Percentiles rank a stretch among this genome's conserved stretches.
Evolutionary conservation across 2,888 invertebrate genomes (phyloP).

Genomic region (Odontothrips loti): DNA sequence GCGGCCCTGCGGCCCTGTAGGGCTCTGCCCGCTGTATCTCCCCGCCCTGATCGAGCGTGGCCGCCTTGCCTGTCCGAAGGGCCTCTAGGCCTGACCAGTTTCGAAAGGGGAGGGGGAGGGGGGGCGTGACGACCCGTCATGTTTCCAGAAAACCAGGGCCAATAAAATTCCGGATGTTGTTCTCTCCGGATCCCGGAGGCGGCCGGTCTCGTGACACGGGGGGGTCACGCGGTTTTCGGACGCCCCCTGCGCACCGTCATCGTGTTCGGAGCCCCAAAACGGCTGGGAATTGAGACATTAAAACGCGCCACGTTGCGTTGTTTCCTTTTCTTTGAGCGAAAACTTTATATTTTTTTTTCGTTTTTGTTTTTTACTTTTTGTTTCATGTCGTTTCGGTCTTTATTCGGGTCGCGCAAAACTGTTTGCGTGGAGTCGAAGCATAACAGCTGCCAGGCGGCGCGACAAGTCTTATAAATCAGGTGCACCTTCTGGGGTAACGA

Average conservation of each 20-base stretch:
- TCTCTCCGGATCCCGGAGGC: background rate
- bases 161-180: background rate
- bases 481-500: slow-evolving; percentile 5
- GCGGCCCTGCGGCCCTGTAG: background rate
- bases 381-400: too few relatives aligned
- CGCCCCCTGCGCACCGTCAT: too few relatives aligned
- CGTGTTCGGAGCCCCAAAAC: too few relatives aligned
- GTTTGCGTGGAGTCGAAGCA: background rate
- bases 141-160: slow-evolving; percentile 6
- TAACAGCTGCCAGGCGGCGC: background rate
- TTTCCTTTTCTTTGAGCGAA: too few relatives aligned
- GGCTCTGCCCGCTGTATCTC: slow-evolving; percentile 11
- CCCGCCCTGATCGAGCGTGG: background rate
- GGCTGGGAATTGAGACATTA: too few relatives aligned
- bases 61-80: background rate
- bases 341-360: too few relatives aligned
- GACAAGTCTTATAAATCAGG: slow-evolving; percentile 8
- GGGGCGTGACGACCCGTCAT: slow-evolving; percentile 6
- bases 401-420: too few relatives aligned
- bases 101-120: background rate
- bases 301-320: too few relatives aligned
- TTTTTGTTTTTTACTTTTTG: too few relatives aligned
- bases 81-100: background rate
- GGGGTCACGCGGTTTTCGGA: background rate
- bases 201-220: background rate